Evolutionary conservation across 2,888 invertebrate species (phyloP), one percentile per base, ranked within the genome.

Genomic region (Sphaerophoria taeniata): DNA sequence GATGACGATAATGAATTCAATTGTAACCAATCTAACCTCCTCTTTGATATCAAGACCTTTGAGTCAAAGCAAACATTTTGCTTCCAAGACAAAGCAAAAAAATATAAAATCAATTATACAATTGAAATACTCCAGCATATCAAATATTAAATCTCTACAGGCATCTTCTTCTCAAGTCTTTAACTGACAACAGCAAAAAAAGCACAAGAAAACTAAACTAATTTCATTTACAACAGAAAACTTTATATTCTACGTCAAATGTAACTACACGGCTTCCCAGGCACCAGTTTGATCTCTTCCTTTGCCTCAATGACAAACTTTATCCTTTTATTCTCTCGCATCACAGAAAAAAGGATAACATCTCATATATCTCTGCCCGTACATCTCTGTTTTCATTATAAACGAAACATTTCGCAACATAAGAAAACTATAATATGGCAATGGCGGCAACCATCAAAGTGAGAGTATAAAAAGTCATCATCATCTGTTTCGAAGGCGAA

Each of bases 291-390:
- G 63, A 63, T n/a, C 31, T 53, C 47, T 36, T 56, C 45, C 6
- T 16, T 53, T 9, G 71, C 9, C 24, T 33, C 53, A 56, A 61
- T 49, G 51, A 39, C 36, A 75, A 84, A 79, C 49, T 80, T 80
- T 61, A 72, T 84, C 84, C 80, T 71, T 79, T 69, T 53, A 60
- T 6, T n/a, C 39, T 9, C 9, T 24, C 24, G 24, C 39, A 7
- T 39, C 11, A 56, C 12, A 77, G 14, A 55, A 33, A 71, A 65
- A 67, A 76, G 14, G 51, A 73, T 49, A 60, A 47, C 55, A 60
- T 60, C 60, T 9, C 43, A 33, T 45, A 33, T 45, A 47, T 56
- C 55, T 49, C 3, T 49, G 47, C 61, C 56, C 73, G n/a, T 61
- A 77, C 69, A 55, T 77, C 47, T 69, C 11, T 24, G 39, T 9